Base-by-base conservation (phyloP, 1,140 invertebrate species). In the Calephelis nemesis region DNA sequence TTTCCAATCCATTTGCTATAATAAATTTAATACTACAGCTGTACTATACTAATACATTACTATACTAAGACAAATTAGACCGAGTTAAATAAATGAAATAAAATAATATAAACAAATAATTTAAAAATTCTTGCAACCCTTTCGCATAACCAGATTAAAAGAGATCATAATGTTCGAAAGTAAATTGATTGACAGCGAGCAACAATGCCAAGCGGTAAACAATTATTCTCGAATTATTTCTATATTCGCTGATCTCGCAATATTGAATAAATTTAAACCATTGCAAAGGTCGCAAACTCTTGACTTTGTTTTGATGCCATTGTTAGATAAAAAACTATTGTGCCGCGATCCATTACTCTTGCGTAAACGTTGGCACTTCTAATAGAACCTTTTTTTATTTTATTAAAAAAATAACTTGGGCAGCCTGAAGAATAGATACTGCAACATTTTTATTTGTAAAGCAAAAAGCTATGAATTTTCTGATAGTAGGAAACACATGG, bases 181-280 rank as follows among this genome's bases (percentile, higher is more conserved):
- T 79, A 75, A 80, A 76, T 82, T 90, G 88, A 91, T 88, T 87
- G 88, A 91, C 87, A 91, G 87, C 50, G 72, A 72, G 77, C 78
- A 77, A 83, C 74, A 74, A 76, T 67, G 42, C 78, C 81, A 82
- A 82, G 75, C 76, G 76, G 77, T 84, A 84, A 89, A 86, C 87
- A 86, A 87, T 87, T 83, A 80, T 80, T 79, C 73, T 78, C 75
- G 71, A 80, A 87, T 87, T 84, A 88, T 88, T 83, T 76, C 84
- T 75, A 76, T 90, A 88, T 81, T 77, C 79, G 77, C 58, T 63
- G 64, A 69, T 86, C 77, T 75, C 75, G 82, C 82, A 85, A 88
- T 75, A 74, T 60, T 78, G 80, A 83, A 84, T 83, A 86, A 79
- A 84, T 85, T 82, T 84, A 79, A 84, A 83, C 72, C 72, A 67